Evolutionary conservation across 2,888 invertebrate species (phyloP), one percentile per base, ranked within the genome.

Genomic region (Diaprepes abbreviatus): DNA sequence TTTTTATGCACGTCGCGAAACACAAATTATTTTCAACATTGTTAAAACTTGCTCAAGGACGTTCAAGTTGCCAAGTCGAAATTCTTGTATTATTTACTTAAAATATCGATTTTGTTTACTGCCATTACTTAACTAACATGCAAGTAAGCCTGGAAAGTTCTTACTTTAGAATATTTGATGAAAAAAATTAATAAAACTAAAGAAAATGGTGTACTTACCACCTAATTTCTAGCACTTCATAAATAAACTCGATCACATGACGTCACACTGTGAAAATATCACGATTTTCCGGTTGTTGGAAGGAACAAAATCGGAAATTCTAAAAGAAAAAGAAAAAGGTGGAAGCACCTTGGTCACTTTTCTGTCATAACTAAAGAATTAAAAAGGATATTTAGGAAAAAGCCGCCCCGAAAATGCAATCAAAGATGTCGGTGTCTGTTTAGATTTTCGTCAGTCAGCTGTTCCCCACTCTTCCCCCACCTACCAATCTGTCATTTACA

Each of bases 171-270:
- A 50, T 31, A 36, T 69, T 50, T 35, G 28, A 62, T 45, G 17
- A 60, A 48, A 60, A 64, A 59, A 38, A 40, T 14, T 7, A 40
- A 31, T 57, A 59, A 77, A 67, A 65, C 48, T 62, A 59, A 48
- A 75, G 73, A 79, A 79, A 78, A 75, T 72, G 64, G 71, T 66
- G 75, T 79, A 80, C 80, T 82, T 82, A 82, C 82, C 82, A 81
- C 77, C 73, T 67, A 75, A 75, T 70, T 79, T 79, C 77, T 75
- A 76, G 78, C 77, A 79, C 81, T 79, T 82, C 81, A 81, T 81
- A 80, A 81, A 71, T 55, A 72, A 83, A 82, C 81, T 82, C 82
- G 81, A 83, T 82, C 83, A 82, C 82, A 83, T 83, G 83, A 83
- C 83, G 83, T 83, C 83, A 83, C 83, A 74, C 74, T 77, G 79